Conservation (phyloP, 2,113 vertebrate species). For the Holacanthus passer region DNA sequence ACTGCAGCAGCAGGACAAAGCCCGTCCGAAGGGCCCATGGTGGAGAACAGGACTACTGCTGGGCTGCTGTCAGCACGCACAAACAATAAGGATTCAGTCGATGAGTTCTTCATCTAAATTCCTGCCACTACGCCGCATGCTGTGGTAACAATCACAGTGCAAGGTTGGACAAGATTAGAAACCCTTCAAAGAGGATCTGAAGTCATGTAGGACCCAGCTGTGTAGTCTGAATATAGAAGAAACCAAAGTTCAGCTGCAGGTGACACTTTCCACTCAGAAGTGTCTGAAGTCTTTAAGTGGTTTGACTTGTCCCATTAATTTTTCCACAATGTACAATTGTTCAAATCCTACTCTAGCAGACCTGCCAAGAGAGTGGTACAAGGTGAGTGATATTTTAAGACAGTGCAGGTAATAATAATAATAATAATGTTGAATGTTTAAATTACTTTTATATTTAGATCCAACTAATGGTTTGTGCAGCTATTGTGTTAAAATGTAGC, state of each 20-base stretch:
- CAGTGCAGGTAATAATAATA: neutral
- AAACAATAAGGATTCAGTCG: slow-evolving; percentile 48
- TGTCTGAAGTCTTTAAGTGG: neutral
- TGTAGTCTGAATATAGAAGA: neutral
- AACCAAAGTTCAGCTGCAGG: slow-evolving; percentile 27
- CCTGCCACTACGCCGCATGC: neutral
- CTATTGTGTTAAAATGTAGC: slow-evolving; percentile 37
- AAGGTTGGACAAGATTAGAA: neutral
- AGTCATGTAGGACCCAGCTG: neutral
- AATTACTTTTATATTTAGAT: slow-evolving; percentile 23
- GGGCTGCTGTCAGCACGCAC: slow-evolving; percentile 30
- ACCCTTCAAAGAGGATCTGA: neutral
- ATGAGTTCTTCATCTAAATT: slow-evolving; percentile 86
- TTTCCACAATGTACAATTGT: neutral
- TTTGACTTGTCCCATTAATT: neutral
- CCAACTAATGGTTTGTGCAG: slow-evolving; percentile 44
- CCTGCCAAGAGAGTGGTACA: neutral
- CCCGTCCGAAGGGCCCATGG: slow-evolving; percentile 20
- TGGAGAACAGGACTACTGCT: slow-evolving; percentile 46
- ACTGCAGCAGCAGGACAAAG: slow-evolving; percentile 37
- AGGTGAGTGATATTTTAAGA: neutral
- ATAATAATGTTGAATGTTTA: slow-evolving; percentile 16
- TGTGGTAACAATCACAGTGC: neutral
- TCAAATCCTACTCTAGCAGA: neutral
- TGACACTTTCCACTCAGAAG: neutral